Conservation (phyloP, 2,113 vertebrate species). For the Saccopteryx leptura region DNA sequence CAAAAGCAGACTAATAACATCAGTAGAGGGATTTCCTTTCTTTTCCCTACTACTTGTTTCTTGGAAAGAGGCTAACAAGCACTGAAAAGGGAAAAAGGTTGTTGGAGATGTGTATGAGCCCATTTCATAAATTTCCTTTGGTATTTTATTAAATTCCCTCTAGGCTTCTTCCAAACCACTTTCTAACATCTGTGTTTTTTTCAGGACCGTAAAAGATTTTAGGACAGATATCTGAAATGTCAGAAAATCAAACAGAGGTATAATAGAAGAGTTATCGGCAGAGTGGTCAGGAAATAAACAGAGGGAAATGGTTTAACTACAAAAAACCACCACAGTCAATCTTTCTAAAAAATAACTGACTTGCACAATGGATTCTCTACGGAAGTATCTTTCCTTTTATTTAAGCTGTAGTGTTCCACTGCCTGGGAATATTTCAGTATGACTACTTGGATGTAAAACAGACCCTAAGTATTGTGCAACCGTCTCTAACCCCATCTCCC, state of each 20-base stretch:
- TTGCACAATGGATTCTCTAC: not conserved
- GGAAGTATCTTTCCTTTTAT: not conserved
- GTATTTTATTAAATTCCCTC: slow-evolving; percentile 56
- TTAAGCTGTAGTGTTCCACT: slow-evolving; percentile 19
- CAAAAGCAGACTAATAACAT: slow-evolving; percentile 15
- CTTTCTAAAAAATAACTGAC: slow-evolving; percentile 1
- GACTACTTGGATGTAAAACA: not conserved
- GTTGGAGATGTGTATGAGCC: not conserved
- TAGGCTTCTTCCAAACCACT: slow-evolving; percentile 19
- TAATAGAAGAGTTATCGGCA: not conserved
- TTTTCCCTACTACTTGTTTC: slow-evolving; percentile 38
- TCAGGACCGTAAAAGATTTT: not conserved
- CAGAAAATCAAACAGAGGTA: slow-evolving; percentile 27
- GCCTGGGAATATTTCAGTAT: not conserved
- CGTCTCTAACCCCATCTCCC: not conserved
- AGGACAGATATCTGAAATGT: slow-evolving; percentile 38
- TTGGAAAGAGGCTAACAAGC: slow-evolving; percentile 35
- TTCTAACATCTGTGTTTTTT: slow-evolving; percentile 27
- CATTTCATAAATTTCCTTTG: slow-evolving; percentile 52
- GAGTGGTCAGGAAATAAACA: not conserved
- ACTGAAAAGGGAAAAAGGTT: slow-evolving; percentile 47
- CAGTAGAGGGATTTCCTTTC: not conserved
- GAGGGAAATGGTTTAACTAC: not conserved
- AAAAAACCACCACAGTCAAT: slow-evolving; percentile 20
- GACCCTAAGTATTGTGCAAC: not conserved